Evolutionary conservation across 2,888 invertebrate genomes (phyloP), one percentile per base, ranked within the genome.

Genomic region (Xylocampa areola): DNA sequence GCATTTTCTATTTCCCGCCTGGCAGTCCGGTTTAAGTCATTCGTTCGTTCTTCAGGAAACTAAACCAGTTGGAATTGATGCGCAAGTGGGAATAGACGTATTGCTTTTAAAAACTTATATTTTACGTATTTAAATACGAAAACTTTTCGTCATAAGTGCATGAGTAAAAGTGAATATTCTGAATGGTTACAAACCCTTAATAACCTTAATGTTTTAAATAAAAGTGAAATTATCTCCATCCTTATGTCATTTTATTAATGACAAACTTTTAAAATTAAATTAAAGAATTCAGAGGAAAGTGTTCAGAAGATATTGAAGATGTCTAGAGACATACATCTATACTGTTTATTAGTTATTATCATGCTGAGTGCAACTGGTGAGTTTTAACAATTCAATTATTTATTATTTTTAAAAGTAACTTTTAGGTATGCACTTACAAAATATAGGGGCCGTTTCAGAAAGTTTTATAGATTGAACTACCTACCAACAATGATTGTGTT

Each of bases 321-420:
- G 88, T 81, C 68, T 73, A 87, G 55, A 58, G 48, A 81, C 79
- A 70, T 80, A 64, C 50, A 82, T 55, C 63, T 88, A 75, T 77
- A 80, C 72, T 80, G 82, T 76, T 81, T 88, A 35, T 66, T 87
- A 44, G 35, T 84, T 30, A 61, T 87, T 58, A 59, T 85, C 43
- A 58, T 77, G 50, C 35, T 87, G 40, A 80, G 79, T 72, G 60
- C 77, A 52, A 76, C 81, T 27, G 89, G 91, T 91, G 85, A 88
- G 90, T 83, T 52, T 23, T 36, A 16, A 10, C 30, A 17, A 10
- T 30, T 44, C 11, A 14, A 17, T 23, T 35, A 21, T 21, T 21
- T 21, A 21, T 21, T 21, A 4, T 21, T 21, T 21, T 2, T 2
- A 21, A 21, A 21, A 5, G 21, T 4, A 21, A 21, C 21, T 21